Percentiles rank a stretch among this genome's conserved stretches.
phyloP scores from a whole-genome alignment of 1,140 invertebrate genomes.

The Nebria ingens region DNA sequence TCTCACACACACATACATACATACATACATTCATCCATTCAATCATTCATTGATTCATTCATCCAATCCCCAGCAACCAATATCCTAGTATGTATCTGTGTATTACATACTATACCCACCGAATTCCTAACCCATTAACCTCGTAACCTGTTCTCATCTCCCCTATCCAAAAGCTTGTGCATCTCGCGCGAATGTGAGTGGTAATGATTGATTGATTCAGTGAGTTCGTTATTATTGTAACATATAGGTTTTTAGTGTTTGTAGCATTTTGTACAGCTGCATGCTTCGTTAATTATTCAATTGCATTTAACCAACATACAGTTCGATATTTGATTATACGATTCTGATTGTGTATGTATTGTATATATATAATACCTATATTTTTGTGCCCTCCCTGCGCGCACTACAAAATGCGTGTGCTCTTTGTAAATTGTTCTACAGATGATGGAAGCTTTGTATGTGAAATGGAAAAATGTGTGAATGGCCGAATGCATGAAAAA shows the following conservation, averaged over 20 bases:
- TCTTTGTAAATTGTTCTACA: neutral
- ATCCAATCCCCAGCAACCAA: too few species aligned
- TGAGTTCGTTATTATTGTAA: slow-evolving; percentile 16
- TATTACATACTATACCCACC: neutral
- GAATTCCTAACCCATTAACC: neutral
- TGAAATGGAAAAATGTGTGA: neutral
- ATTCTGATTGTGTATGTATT: neutral
- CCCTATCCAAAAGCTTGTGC: neutral
- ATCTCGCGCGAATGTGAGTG: slow-evolving; percentile 19
- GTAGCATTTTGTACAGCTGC: slow-evolving; percentile 32
- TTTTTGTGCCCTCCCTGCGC: too few species aligned
- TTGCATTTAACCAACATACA: neutral
- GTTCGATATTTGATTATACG: slow-evolving; percentile 7
- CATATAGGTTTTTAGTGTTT: slow-evolving; percentile 29
- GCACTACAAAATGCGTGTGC: neutral
- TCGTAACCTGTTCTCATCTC: too few species aligned
- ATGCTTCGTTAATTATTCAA: slow-evolving; percentile 25
- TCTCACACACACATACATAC: neutral
- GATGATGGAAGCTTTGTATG: neutral
- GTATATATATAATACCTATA: neutral
- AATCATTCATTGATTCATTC: neutral
- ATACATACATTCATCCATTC: neutral
- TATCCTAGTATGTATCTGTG: too few species aligned
- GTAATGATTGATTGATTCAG: too few species aligned
- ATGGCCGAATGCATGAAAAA: neutral